Conservation (phyloP, 2,797 vertebrate genomes). For the Pachyuromys duprasi region DNA sequence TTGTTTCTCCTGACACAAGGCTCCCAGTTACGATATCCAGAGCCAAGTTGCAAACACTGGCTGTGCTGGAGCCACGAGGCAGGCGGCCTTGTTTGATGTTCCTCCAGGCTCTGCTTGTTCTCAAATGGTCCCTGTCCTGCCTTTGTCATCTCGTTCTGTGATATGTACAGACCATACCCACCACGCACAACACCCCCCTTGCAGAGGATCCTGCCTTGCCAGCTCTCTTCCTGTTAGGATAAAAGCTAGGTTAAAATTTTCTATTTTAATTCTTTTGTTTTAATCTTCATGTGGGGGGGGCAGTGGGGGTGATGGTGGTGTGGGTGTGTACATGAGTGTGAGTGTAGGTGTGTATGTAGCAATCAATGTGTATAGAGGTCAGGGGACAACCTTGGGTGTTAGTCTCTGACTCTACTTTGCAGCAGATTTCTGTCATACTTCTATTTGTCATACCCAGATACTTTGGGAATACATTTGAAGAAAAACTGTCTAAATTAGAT, state of each 20-base stretch:
- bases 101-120: background rate
- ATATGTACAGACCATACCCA: background rate
- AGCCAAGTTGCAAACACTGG: background rate
- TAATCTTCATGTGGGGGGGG: background rate
- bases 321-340: background rate
- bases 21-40: too few relatives aligned
- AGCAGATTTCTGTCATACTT: too few relatives aligned
- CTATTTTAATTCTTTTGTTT: background rate
- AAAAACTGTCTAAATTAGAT: background rate
- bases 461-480: background rate
- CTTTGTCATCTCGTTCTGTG: background rate
- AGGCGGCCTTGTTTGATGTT: background rate
- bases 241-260: background rate
- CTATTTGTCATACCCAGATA: background rate
- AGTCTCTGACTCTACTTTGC: background rate
- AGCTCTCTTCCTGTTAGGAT: constrained; percentile 5
- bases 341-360: background rate
- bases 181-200: background rate
- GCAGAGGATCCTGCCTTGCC: background rate
- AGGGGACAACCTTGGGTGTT: background rate
- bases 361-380: background rate
- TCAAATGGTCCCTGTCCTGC: background rate
- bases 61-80: background rate
- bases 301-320: background rate
- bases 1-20: background rate